phyloP scores from a whole-genome alignment of 2,113 vertebrate species.

The Lethenteron camtschaticum region DNA sequence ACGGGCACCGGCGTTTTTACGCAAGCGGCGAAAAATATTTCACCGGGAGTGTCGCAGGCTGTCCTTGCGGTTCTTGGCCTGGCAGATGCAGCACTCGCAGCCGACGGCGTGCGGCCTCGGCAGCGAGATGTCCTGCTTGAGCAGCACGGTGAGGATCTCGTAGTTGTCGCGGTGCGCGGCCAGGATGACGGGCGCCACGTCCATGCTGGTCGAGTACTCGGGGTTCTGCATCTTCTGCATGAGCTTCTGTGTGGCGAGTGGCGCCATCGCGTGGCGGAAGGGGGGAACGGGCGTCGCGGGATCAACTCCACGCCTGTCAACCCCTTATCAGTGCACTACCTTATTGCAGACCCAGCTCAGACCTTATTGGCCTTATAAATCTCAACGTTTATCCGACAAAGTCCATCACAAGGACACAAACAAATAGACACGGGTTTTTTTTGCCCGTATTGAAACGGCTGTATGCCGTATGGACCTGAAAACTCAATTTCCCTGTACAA shows the following conservation, averaged over 20 bases:
- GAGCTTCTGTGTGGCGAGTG: conserved; percentile 38
- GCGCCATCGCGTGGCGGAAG: no score
- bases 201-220: conserved; percentile 96
- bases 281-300: no score
- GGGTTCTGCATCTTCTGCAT: conserved; percentile 96
- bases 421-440: no score
- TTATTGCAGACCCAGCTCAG: no score
- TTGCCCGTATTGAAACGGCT: no score
- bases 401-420: no score
- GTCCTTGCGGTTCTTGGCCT: conserved; percentile 97
- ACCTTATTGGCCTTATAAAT: no score
- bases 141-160: conserved; percentile 90
- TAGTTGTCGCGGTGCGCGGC: conserved; percentile 97
- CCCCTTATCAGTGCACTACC: no score
- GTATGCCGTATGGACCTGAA: no score
- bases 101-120: conserved; percentile 89
- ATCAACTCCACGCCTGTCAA: no score
- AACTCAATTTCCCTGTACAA: no score
- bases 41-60: conserved; percentile 87
- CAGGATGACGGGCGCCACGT: conserved; percentile 89
- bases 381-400: no score
- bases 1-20: background rate
- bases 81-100: conserved; percentile 86
- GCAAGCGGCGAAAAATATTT: conserved; percentile 4
- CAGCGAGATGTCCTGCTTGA: conserved; percentile 89